Evolutionary conservation across 2,113 vertebrate species (phyloP), one percentile per base, ranked within the genome.

Genomic region (Aphelocoma coerulescens): DNA sequence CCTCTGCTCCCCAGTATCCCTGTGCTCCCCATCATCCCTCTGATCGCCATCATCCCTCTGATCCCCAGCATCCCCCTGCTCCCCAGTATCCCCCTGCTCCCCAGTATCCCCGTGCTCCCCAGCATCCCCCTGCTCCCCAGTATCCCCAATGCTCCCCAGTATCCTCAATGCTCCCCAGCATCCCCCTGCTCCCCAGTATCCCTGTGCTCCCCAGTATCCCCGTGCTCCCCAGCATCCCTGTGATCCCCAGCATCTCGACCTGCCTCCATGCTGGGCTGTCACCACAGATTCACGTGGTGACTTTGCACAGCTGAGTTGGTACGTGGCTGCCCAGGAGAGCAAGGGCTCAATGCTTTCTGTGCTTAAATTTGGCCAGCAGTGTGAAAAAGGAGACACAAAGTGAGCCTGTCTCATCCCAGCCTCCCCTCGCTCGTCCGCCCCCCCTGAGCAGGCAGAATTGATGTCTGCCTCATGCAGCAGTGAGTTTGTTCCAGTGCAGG

Each of bases 261-360:
- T 20, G 33, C 26, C 30, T 15, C 28, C 1, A 2, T 3, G 58
- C 58, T 37, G 58, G n/a, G 23, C 1, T 67, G 13, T 30, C 57
- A 2, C 1, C 10, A 7, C 0, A 4, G 10, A 15, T 21, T 3
- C 3, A 3, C 0, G 7, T 2, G 3, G 22, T 22, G 9, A 11
- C 39, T 46, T n/a, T 7, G 49, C 54, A 19, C 69, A 27, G 32
- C 61, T 44, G 5, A 58, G 8, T 16, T n/a, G 68, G 28, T 68
- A 44, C 43, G 49, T 2, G 6, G 10, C 27, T 39, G 7, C 13
- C 18, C 59, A 10, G 74, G 54, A 33, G 30, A 48, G 27, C 1
- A 0, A 57, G n/a, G 24, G 13, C 16, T 76, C 12, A 1, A 3
- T 21, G 10, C 26, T 51, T 82, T n/a, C 44, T 2, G 0, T 1